Evolutionary conservation across 2,888 invertebrate species (phyloP).

Genomic region (Thereva unica): DNA sequence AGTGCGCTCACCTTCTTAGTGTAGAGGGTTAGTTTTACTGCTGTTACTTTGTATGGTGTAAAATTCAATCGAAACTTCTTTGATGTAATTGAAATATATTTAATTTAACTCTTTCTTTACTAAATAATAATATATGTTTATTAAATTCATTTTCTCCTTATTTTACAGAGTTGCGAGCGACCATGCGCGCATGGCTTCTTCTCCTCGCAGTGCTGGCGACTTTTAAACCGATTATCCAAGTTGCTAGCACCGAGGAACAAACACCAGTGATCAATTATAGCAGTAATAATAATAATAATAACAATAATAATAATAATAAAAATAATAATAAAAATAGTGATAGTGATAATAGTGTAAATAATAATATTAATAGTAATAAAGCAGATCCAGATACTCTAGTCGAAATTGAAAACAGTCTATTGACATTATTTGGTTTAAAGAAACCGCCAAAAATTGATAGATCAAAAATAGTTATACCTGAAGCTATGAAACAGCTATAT

Average conservation of each 20-base stretch:
- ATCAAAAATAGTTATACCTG: conserved; percentile 66
- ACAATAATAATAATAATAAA: conserved; percentile 19
- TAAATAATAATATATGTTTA: no score
- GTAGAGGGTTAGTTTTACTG: no score
- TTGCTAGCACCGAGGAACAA: conserved; percentile 59
- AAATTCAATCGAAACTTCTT: not conserved
- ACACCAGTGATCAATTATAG: conserved; percentile 51
- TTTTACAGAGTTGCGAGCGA: conserved; percentile 60
- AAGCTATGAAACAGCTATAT: conserved; percentile 81
- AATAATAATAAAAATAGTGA: conserved; percentile 39
- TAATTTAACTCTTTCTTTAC: not conserved
- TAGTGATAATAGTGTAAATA: conserved; percentile 41
- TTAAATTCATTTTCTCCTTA: conserved; percentile 50
- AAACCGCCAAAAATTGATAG: conserved; percentile 58
- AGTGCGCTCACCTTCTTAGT: no score
- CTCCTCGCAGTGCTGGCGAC: conserved; percentile 61
- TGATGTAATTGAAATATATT: not conserved
- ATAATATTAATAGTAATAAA: conserved; percentile 41
- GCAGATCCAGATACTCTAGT: conserved; percentile 59
- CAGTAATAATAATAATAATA: conserved; percentile 34
- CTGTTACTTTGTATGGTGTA: not conserved
- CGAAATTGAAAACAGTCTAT: conserved; percentile 58
- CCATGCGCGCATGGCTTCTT: conserved; percentile 60
- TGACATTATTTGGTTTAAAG: conserved; percentile 58
- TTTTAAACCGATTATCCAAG: conserved; percentile 58